Conservation (phyloP, 2,797 vertebrate genomes). For the Enoplosus armatus region DNA sequence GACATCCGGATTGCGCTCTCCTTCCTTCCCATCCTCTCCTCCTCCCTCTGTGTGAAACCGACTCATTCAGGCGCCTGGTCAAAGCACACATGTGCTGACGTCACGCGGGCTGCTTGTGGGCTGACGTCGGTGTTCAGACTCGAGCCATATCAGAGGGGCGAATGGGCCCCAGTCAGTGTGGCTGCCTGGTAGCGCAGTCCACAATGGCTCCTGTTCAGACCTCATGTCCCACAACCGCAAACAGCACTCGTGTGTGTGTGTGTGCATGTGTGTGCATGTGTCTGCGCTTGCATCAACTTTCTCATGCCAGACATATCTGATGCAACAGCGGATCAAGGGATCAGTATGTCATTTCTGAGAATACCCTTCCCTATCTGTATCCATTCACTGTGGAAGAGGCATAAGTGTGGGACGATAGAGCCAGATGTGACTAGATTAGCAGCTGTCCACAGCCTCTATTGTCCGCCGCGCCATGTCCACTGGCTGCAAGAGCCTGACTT, state of each 20-base stretch:
- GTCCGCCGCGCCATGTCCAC: conserved; percentile 40
- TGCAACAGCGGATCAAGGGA: conserved; percentile 66
- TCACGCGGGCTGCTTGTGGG: conserved; percentile 72
- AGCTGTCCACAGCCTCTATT: conserved; percentile 50
- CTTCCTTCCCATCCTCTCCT: conserved; percentile 25
- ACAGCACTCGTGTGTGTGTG: conserved; percentile 25
- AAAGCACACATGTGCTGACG: conserved; percentile 70
- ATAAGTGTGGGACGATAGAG: conserved; percentile 53
- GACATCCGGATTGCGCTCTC: conserved; percentile 34
- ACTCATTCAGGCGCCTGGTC: conserved; percentile 55
- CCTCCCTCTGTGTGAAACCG: conserved; percentile 46
- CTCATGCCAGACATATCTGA: conserved; percentile 70
- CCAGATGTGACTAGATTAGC: conserved; percentile 68
- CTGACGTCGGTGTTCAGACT: conserved; percentile 71
- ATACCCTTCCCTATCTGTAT: conserved; percentile 49
- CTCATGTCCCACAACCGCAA: conserved; percentile 70
- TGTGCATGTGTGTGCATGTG: conserved; percentile 3
- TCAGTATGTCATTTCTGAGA: conserved; percentile 71
- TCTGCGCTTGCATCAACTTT: conserved; percentile 55
- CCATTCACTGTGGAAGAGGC: conserved; percentile 48
- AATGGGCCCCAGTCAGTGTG: conserved; percentile 56
- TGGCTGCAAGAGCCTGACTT: conserved; percentile 25
- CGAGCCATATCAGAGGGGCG: conserved; percentile 64
- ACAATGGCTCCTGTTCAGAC: conserved; percentile 75
- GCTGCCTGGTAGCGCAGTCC: conserved; percentile 63